Evolutionary conservation across 2,888 invertebrate genomes (phyloP), one percentile per base, ranked within the genome.

Genomic region (Stenolophus ochropezus): DNA sequence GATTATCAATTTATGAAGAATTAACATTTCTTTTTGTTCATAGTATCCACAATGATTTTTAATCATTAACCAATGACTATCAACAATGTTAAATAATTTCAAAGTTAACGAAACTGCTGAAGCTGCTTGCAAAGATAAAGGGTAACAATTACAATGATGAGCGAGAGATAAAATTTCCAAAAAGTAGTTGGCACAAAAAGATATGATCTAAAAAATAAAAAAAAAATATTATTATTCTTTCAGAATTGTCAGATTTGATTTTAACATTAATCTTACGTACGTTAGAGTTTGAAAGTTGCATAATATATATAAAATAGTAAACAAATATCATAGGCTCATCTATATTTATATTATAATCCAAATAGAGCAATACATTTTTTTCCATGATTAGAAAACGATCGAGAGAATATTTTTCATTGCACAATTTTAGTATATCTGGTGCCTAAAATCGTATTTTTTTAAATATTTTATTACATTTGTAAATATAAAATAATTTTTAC

Each of bases 251-350:
- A n/a, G n/a, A n/a, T n/a, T n/a, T n/a, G n/a, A n/a, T n/a, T n/a
- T n/a, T n/a, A n/a, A n/a, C n/a, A n/a, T n/a, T n/a, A n/a, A 33
- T 69, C 14, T 18, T 69, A 69, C 65, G 18, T 69, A 69, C 65
- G n/a, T 14, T 33, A 8, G 8, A 14, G 2, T 69, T 6, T 18
- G 27, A 2, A 18, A 33, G 14, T 33, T 69, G 11, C 18, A 69
- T 33, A 33, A 69, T 16, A 33, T 33, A 11, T 16, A 69, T 33
- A 33, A 18, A 69, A 69, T 33, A 33, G 6, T 69, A 16, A 33
- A 69, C 65, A 69, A 33, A 33, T 18, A 18, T 33, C 20, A 33
- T 69, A 8, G 27, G 65, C 8, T 33, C 33, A 27, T 69, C 65
- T 8, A 33, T 8, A 18, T 14, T n/a, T 16, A 69, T 4, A 14